phyloP scores from a whole-genome alignment of 1,140 invertebrate species.

The Panulirus ornatus region DNA sequence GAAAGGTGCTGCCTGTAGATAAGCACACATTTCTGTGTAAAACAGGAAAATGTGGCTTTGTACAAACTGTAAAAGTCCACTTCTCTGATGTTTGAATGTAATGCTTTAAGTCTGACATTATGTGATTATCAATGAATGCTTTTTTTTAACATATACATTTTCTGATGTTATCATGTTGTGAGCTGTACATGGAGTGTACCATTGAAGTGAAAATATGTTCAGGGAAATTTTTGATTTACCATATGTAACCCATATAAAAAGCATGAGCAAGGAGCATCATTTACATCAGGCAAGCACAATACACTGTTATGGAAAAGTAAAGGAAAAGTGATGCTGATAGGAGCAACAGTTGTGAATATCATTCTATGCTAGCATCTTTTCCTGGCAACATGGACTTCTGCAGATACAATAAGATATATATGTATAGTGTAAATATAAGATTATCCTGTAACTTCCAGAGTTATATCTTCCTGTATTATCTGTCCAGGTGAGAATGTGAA shows the following conservation, averaged over 20 bases:
- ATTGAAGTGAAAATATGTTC: too few species aligned
- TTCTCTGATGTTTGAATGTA: neutral
- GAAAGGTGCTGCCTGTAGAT: neutral
- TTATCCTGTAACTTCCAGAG: slow-evolving; percentile 60
- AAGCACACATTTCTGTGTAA: neutral
- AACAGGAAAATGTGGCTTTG: neutral
- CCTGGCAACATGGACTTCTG: neutral
- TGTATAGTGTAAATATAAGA: slow-evolving; percentile 57
- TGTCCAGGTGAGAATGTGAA: slow-evolving; percentile 62
- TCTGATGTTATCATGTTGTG: too few species aligned
- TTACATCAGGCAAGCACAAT: too few species aligned
- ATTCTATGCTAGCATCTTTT: slow-evolving; percentile 20
- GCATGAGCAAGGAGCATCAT: too few species aligned
- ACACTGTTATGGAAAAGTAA: too few species aligned
- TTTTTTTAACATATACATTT: too few species aligned
- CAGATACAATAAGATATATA: neutral
- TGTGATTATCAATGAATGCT: too few species aligned
- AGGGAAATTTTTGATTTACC: too few species aligned
- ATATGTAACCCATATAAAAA: too few species aligned
- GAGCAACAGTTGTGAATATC: neutral
- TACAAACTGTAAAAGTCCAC: slow-evolving; percentile 1
- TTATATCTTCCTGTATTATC: slow-evolving; percentile 55
- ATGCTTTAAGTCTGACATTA: neutral
- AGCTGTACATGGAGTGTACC: too few species aligned
- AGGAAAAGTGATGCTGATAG: slow-evolving; percentile 1